Evolutionary conservation across 1,140 invertebrate species (phyloP).

Genomic region (Drosophila mauritiana): DNA sequence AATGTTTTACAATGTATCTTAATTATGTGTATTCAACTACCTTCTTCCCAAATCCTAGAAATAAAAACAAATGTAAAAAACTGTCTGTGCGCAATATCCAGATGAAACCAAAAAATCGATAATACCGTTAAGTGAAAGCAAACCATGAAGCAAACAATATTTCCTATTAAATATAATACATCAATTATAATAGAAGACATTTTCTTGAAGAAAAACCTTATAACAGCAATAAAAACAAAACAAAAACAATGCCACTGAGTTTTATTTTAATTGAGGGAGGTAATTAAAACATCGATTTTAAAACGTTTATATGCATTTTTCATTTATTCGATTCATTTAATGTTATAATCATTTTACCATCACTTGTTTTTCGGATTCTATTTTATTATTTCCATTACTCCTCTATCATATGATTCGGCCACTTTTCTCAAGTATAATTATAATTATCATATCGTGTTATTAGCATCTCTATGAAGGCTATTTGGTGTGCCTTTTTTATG

Average conservation of each 20-base stretch:
- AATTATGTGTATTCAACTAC: constrained; percentile 32
- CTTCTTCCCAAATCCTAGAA: constrained; percentile 6
- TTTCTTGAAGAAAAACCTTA: constrained; percentile 52
- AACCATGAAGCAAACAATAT: constrained; percentile 34
- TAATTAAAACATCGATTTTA: constrained; percentile 36
- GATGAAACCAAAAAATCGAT: constrained; percentile 16
- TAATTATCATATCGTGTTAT: constrained; percentile 62
- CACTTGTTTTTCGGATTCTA: constrained; percentile 53
- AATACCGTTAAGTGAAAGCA: constrained; percentile 40
- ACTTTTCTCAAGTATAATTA: constrained; percentile 41
- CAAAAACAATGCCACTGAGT: constrained; percentile 12
- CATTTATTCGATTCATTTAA: constrained; percentile 78
- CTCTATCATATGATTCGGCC: constrained; percentile 48
- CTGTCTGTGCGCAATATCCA: constrained; percentile 8
- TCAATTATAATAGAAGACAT: constrained; percentile 55
- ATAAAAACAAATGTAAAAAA: constrained; percentile 22
- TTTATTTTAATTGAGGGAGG: not conserved
- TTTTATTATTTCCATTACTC: constrained; percentile 47
- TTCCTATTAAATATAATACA: constrained; percentile 54
- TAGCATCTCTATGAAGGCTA: constrained; percentile 69
- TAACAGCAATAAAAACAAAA: constrained; percentile 68
- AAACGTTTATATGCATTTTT: constrained; percentile 83
- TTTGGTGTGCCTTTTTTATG: constrained; percentile 74
- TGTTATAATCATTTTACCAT: constrained; percentile 69
- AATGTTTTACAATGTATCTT: constrained; percentile 44